Evolutionary conservation across 2,113 vertebrate species (phyloP), one percentile per base, ranked within the genome.

Genomic region (Saguinus imperator): DNA sequence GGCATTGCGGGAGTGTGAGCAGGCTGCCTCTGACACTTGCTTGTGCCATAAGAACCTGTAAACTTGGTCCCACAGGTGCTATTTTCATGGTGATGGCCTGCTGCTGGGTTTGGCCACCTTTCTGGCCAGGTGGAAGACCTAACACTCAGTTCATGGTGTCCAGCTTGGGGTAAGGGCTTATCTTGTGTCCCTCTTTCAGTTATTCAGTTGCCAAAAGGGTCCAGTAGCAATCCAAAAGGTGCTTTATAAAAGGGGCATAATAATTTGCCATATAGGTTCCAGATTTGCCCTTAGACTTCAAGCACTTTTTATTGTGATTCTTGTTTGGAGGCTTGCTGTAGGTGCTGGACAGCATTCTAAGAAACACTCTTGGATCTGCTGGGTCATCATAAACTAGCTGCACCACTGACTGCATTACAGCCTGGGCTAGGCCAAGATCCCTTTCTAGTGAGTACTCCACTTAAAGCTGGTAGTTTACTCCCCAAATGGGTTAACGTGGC

Each of bases 21-120:
- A 20, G 57, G 6, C 57, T 48, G 61, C 8, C 10, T 52, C 21
- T 25, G 40, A 8, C 27, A 43, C 45, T 85, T 84, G 66, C 50
- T 73, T 73, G 8, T 55, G 35, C 14, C 25, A 58, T 73, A 40
- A n/a, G 48, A 57, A 58, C 21, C 80, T 35, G 6, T 43, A 93
- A 16, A 48, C 32, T 52, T 11, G 8, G 21, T 80, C 64, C 27
- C 27, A 8, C 1, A 4, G 35, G 9, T 0, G 1, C n/a, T n/a
- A 32, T 43, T 94, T 87, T 72, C 52, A 48, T 55, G 66, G 29
- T 29, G 48, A 52, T n/a, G 48, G 57, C 37, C 32, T 37, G 32
- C n/a, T 35, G 23, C 37, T 8, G 17, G 68, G 32, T 55, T 1
- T n/a, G 52, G 45, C 37, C 76, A 89, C 16, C 37, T 91, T 43